Conservation (phyloP, 2,888 invertebrate species). For the Gibbula magus region DNA sequence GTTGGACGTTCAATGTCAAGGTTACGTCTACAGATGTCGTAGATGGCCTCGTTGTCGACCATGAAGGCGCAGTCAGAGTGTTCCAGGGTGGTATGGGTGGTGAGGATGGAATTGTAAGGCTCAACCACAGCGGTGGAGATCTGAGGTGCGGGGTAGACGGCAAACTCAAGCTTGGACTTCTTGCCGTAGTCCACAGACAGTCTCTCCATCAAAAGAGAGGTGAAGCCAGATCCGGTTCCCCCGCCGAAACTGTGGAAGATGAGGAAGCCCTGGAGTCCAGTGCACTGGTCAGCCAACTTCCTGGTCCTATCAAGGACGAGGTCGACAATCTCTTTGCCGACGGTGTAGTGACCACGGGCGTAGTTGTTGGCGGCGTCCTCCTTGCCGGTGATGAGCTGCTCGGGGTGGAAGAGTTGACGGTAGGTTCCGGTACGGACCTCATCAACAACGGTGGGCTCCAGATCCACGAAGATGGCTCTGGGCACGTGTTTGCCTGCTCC, state of each 20-base stretch:
- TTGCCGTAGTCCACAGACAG: slow-evolving; percentile 86
- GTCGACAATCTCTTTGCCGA: too few relatives aligned
- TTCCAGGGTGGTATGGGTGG: slow-evolving; percentile 94
- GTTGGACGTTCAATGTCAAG: slow-evolving; percentile 89
- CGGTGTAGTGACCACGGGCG: too few relatives aligned
- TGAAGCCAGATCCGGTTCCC: slow-evolving; percentile 81
- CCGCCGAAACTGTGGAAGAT: slow-evolving; percentile 78
- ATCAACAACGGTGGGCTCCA: too few relatives aligned
- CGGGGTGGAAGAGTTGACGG: too few relatives aligned
- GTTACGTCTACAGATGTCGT: slow-evolving; percentile 89
- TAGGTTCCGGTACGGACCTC: too few relatives aligned
- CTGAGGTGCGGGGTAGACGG: slow-evolving; percentile 92
- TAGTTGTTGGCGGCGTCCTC: too few relatives aligned
- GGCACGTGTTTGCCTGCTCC: too few relatives aligned
- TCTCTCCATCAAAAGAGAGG: slow-evolving; percentile 90
- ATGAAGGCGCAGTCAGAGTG: slow-evolving; percentile 98
- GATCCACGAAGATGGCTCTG: too few relatives aligned
- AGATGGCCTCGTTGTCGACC: slow-evolving; percentile 93
- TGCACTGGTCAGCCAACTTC: slow-evolving; percentile 75
- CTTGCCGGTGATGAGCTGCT: too few relatives aligned
- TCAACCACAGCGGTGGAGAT: slow-evolving; percentile 95
- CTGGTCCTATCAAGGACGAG: slow-evolving; percentile 73
- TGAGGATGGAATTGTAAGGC: slow-evolving; percentile 96
- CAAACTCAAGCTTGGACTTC: slow-evolving; percentile 78
- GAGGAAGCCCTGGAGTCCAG: slow-evolving; percentile 71